Conservation (phyloP, 64 coral and sea anemone species). For the Dendronephthya gigantea region DNA sequence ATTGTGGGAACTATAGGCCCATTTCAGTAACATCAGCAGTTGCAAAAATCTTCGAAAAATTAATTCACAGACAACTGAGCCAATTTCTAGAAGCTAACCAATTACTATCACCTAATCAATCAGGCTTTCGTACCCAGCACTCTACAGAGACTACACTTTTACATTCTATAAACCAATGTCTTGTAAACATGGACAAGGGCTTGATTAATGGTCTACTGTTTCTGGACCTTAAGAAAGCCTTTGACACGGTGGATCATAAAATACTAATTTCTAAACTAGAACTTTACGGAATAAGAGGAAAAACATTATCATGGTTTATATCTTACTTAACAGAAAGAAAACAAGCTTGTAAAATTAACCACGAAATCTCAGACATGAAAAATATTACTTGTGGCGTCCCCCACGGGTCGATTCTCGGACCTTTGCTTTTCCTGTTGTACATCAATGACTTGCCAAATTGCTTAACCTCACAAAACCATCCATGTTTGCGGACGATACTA, state of each 20-base stretch:
- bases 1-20: no score
- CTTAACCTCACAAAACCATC: not conserved
- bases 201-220: not conserved
- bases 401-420: slow-evolving; percentile 19
- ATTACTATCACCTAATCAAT: no score
- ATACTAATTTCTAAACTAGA: not conserved
- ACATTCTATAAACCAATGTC: no score
- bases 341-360: no score
- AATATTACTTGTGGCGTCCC: slow-evolving; percentile 10
- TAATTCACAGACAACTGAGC: no score
- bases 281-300: not conserved
- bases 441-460: slow-evolving; percentile 22
- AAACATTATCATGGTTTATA: not conserved
- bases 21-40: no score
- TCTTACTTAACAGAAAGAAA: not conserved
- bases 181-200: not conserved
- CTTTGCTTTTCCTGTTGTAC: not conserved
- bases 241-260: not conserved
- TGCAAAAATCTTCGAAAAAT: no score
- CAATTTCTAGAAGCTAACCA: no score
- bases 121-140: no score
- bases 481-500: slow-evolving; percentile 43
- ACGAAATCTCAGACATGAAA: not conserved
- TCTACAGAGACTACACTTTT: no score
- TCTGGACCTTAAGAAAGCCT: not conserved